Conservation (phyloP, 2,113 vertebrate genomes). For the Carollia perspicillata region DNA sequence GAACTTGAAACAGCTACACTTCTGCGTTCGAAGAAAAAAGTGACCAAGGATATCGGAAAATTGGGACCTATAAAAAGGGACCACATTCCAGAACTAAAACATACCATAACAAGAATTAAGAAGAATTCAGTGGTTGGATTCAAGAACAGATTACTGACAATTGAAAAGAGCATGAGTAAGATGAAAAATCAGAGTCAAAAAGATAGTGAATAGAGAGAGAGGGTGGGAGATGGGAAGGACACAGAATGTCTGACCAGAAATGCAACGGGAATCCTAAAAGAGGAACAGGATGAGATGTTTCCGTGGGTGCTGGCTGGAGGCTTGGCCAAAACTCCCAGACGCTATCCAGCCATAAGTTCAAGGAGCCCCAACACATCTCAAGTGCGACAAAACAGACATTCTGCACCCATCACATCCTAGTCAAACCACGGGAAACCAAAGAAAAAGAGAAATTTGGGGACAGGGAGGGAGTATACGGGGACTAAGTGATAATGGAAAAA, state of each 20-base stretch:
- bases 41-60: conserved; percentile 11
- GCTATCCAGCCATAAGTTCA: background rate
- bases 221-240: background rate
- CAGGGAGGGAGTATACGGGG: too few species aligned
- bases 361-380: background rate
- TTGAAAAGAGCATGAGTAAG: background rate
- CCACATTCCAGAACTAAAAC: background rate
- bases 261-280: background rate
- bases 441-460: background rate
- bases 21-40: background rate
- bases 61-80: background rate
- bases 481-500: too few species aligned
- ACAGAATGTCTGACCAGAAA: background rate
- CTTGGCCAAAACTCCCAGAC: background rate
- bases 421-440: background rate
- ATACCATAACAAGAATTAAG: background rate
- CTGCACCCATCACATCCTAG: background rate
- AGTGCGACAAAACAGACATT: background rate
- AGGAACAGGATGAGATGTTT: background rate
- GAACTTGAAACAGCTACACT: background rate
- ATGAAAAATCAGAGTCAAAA: background rate
- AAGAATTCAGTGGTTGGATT: background rate
- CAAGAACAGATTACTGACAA: conserved; percentile 11
- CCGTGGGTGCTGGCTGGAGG: background rate
- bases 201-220: background rate